A percentile compares a stretch with the other conserved stretches of the same genome.
Conservation (phyloP, 2,888 invertebrate genomes). For the Acrocyrtus sp. region DNA sequence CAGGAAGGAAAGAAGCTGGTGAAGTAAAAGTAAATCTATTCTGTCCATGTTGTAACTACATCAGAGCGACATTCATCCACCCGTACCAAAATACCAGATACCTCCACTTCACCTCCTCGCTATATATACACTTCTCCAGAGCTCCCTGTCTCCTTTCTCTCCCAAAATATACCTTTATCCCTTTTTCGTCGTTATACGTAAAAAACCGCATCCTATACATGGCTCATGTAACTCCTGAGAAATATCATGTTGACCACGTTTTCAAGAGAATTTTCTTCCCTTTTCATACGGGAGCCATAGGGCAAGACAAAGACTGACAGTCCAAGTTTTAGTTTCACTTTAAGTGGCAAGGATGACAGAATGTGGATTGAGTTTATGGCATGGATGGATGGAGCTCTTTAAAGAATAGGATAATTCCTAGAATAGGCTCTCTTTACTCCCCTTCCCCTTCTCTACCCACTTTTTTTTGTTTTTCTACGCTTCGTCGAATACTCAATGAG, state of each 20-base stretch:
- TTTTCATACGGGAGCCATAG: slow-evolving; percentile 24
- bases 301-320: slow-evolving; percentile 27
- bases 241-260: not conserved
- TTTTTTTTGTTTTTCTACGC: slow-evolving; percentile 36
- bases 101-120: not conserved
- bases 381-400: slow-evolving; percentile 46
- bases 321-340: slow-evolving; percentile 49
- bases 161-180: not conserved
- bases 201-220: not conserved
- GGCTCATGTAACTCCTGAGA: not conserved
- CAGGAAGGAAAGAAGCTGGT: not conserved
- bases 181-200: not conserved
- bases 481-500: slow-evolving; percentile 36
- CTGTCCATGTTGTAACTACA: too few species aligned
- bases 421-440: not conserved
- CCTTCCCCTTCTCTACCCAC: slow-evolving; percentile 9
- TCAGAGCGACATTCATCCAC: too few species aligned
- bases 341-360: slow-evolving; percentile 54
- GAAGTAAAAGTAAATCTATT: not conserved
- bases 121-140: too few species aligned
- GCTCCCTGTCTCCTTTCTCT: too few species aligned
- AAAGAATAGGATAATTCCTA: slow-evolving; percentile 19
- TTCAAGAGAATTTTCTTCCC: not conserved
- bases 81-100: too few species aligned
- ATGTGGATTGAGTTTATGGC: slow-evolving; percentile 46